Evolutionary conservation across 2,113 vertebrate species (phyloP).

Genomic region (Phrynosoma platyrhinos): DNA sequence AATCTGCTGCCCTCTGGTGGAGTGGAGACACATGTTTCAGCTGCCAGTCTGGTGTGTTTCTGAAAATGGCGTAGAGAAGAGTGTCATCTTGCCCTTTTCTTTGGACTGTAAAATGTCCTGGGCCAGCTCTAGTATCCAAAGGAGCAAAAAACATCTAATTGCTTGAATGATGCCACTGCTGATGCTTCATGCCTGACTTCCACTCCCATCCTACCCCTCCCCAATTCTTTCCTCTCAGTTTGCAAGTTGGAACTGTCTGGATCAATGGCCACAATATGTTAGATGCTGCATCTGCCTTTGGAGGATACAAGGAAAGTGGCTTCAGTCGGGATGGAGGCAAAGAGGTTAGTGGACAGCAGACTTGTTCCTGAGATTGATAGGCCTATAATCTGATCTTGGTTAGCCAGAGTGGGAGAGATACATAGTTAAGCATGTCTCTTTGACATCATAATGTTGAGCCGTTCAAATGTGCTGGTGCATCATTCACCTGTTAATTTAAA

Average conservation of each 20-base stretch:
- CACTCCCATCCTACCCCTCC: not conserved
- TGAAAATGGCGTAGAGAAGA: no score
- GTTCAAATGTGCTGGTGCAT: no score
- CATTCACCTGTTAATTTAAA: no score
- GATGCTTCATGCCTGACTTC: not conserved
- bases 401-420: no score
- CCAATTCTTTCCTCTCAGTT: constrained; percentile 64
- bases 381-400: not conserved
- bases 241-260: constrained; percentile 85
- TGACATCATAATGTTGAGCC: not conserved
- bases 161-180: not conserved
- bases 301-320: constrained; percentile 85
- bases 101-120: no score
- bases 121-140: not conserved
- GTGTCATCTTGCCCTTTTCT: no score
- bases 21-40: no score
- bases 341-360: constrained; percentile 75
- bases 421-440: not conserved
- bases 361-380: no score
- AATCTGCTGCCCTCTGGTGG: no score
- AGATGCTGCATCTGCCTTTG: constrained; percentile 82
- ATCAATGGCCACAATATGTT: constrained; percentile 85
- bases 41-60: no score
- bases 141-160: not conserved
- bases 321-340: constrained; percentile 85